Percentiles rank a stretch among this genome's conserved stretches.
phyloP scores from a whole-genome alignment of 2,797 vertebrate species.

The Salmo trutta region DNA sequence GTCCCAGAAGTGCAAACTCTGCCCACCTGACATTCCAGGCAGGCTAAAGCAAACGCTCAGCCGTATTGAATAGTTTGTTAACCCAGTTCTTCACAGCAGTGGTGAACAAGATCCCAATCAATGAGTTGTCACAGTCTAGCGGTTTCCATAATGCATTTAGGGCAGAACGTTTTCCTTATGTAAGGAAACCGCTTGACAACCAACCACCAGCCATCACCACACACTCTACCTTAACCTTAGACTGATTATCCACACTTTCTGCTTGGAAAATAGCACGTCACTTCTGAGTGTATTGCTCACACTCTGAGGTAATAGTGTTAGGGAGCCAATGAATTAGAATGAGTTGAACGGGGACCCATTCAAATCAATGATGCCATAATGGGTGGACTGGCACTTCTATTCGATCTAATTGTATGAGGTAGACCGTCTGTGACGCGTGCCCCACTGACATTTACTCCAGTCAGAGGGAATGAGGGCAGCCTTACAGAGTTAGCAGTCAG shows the following conservation, averaged over 20 bases:
- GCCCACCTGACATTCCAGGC: neutral
- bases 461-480: neutral
- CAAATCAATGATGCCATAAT: neutral
- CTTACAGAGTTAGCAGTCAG: neutral
- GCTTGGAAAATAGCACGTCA: constrained; percentile 11
- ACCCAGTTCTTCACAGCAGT: constrained; percentile 19
- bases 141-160: constrained; percentile 55
- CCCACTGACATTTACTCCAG: neutral
- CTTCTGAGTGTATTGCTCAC: constrained; percentile 10
- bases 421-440: neutral
- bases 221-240: constrained; percentile 30
- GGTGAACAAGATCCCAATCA: constrained; percentile 64
- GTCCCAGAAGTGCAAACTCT: neutral
- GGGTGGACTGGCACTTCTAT: neutral
- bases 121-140: constrained; percentile 58
- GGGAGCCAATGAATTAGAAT: neutral
- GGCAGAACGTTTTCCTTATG: constrained; percentile 41
- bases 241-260: constrained; percentile 41
- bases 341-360: neutral
- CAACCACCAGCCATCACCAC: constrained; percentile 13
- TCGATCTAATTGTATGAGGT: neutral
- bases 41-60: neutral
- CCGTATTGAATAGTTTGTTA: neutral
- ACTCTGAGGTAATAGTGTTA: neutral
- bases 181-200: constrained; percentile 41